These are phyloP conservation scores for Silurus meridionalis DNA, from an alignment of 2,113 vertebrate species.

Conservation along the genomic window DNA sequence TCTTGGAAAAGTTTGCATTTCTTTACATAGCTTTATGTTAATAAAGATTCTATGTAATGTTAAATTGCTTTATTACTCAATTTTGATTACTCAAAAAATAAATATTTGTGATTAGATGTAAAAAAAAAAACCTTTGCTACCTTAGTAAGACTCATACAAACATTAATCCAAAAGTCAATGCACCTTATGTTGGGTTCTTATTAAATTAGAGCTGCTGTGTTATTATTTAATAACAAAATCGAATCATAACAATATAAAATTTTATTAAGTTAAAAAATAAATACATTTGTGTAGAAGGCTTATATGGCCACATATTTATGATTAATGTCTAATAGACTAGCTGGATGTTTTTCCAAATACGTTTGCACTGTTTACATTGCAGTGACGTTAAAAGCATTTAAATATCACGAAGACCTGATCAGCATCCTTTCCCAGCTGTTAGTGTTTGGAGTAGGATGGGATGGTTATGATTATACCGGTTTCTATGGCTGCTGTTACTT, in stretches of 20 bases:
- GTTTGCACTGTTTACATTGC: background rate
- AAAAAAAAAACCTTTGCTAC: too few relatives aligned
- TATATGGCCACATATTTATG: background rate
- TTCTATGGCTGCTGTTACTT: constrained; percentile 44
- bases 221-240: background rate
- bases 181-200: background rate
- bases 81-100: too few relatives aligned
- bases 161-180: background rate
- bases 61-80: too few relatives aligned
- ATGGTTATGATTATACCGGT: constrained; percentile 34
- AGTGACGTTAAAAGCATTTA: background rate
- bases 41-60: too few relatives aligned
- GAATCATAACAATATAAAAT: background rate
- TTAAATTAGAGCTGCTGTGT: background rate
- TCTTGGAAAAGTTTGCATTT: background rate
- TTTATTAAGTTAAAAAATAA: background rate
- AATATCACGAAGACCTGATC: background rate
- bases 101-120: too few relatives aligned
- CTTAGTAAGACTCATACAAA: background rate
- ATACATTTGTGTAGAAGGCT: background rate
- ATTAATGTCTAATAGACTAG: background rate
- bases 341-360: background rate
- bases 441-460: constrained; percentile 29
- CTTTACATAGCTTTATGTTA: too few relatives aligned
- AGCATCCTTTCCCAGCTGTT: background rate